Percentiles rank a stretch among this genome's conserved stretches.
Evolutionary conservation across 2,797 vertebrate genomes (phyloP).

Genomic region (Pseudochaenichthys georgianus): DNA sequence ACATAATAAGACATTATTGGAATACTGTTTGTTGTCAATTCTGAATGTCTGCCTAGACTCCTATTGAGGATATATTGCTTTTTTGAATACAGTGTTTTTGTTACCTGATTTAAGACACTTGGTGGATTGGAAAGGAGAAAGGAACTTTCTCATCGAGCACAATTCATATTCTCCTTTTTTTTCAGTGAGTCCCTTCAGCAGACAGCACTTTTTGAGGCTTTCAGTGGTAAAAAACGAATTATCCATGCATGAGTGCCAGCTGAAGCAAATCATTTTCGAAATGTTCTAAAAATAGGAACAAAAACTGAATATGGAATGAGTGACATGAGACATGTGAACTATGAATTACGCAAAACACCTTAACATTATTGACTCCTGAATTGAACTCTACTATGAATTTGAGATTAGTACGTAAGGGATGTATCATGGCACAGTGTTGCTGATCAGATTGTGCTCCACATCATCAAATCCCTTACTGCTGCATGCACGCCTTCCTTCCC

Average conservation of each 20-base stretch:
- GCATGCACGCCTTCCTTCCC: no score
- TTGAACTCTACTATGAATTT: not conserved
- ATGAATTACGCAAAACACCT: not conserved
- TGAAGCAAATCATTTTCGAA: conserved; percentile 34
- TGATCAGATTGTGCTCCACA: not conserved
- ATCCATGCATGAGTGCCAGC: conserved; percentile 12
- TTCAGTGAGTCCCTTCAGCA: conserved; percentile 25
- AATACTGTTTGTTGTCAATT: conserved; percentile 51
- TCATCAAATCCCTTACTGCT: not conserved
- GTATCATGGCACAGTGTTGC: not conserved
- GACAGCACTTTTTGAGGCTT: conserved; percentile 15
- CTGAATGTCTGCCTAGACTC: conserved; percentile 26
- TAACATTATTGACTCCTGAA: not conserved
- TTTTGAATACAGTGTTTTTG: conserved; percentile 11
- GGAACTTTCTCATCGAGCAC: conserved; percentile 11
- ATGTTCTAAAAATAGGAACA: conserved; percentile 35
- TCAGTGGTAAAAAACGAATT: conserved; percentile 33
- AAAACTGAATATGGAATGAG: conserved; percentile 19
- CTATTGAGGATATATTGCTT: conserved; percentile 27
- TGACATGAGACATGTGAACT: not conserved
- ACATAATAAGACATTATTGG: conserved; percentile 56
- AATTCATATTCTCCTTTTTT: conserved; percentile 31
- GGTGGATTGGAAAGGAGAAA: conserved; percentile 12
- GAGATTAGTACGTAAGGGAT: not conserved
- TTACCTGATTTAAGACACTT: conserved; percentile 36